Percentiles rank a stretch among this genome's conserved stretches.
Conservation (phyloP, 1,140 invertebrate species). For the Monochamus saltuarius region DNA sequence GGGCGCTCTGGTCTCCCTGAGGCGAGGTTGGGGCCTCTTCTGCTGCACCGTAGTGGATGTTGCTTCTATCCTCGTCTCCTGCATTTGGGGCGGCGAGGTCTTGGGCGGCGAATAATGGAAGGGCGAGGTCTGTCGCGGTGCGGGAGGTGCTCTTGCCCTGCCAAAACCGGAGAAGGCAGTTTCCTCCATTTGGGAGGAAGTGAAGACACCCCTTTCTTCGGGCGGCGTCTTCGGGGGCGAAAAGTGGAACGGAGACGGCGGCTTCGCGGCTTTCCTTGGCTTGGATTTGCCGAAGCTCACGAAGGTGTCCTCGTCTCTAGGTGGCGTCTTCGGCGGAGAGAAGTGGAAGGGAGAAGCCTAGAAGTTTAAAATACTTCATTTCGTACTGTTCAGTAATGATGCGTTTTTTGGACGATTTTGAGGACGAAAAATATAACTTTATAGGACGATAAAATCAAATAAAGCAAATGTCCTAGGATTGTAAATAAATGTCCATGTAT, state of each 20-base stretch:
- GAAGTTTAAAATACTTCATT: background rate
- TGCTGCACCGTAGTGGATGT: slow-evolving; percentile 8
- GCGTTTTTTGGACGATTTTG: background rate
- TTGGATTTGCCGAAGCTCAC: background rate
- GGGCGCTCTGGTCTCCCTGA: slow-evolving; percentile 15
- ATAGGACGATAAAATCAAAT: background rate
- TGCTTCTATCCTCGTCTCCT: slow-evolving; percentile 14
- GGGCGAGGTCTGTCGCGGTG: slow-evolving; percentile 8
- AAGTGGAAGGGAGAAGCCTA: slow-evolving; percentile 18
- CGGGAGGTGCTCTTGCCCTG: background rate
- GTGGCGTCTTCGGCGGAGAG: slow-evolving; percentile 10
- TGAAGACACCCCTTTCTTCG: background rate
- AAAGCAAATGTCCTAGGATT: background rate
- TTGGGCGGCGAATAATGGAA: slow-evolving; percentile 37
- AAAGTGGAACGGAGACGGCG: slow-evolving; percentile 25
- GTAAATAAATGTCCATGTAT: background rate
- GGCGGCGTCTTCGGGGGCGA: slow-evolving; percentile 18
- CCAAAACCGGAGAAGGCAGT: too few species aligned
- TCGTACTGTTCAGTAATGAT: background rate
- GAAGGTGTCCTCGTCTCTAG: background rate
- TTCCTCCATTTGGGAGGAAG: background rate
- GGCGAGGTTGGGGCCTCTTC: background rate
- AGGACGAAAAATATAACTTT: background rate
- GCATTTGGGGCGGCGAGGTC: slow-evolving; percentile 12
- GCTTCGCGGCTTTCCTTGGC: background rate